phyloP scores from a whole-genome alignment of 2,797 vertebrate species.

The Sebastes matsubarae region DNA sequence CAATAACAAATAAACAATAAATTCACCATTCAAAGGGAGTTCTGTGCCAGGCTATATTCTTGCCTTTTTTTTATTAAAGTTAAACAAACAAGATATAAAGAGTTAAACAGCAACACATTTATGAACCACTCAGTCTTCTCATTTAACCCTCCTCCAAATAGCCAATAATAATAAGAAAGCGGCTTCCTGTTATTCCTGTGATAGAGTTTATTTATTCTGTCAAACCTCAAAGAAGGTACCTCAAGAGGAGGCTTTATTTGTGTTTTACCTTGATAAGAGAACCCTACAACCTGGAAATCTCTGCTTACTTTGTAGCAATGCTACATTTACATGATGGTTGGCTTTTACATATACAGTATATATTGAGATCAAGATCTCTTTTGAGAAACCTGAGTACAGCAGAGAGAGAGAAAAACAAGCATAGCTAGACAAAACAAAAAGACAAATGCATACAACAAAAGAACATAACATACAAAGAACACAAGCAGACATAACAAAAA shows the following conservation, averaged over 20 bases:
- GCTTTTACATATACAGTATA: neutral
- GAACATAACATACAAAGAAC: neutral
- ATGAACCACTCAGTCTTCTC: neutral
- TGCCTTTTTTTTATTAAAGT: neutral
- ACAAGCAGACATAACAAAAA: neutral
- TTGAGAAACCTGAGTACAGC: neutral
- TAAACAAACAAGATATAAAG: neutral
- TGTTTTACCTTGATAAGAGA: neutral
- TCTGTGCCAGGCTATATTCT: neutral
- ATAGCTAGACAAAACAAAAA: constrained; percentile 1
- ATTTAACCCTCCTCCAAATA: neutral
- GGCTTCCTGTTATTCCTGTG: neutral
- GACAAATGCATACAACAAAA: neutral
- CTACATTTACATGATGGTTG: neutral
- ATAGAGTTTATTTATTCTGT: neutral
- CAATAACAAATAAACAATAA: neutral
- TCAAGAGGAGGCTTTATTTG: neutral
- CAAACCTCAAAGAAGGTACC: neutral
- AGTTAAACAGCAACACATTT: neutral
- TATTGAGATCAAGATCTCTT: neutral
- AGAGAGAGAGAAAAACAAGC: neutral
- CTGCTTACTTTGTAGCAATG: neutral
- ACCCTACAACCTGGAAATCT: neutral
- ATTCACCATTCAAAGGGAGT: neutral
- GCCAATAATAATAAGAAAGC: neutral